These are phyloP conservation scores for Elmis aenea DNA, from an alignment of 2,888 invertebrate species.

Conservation along the genomic window DNA sequence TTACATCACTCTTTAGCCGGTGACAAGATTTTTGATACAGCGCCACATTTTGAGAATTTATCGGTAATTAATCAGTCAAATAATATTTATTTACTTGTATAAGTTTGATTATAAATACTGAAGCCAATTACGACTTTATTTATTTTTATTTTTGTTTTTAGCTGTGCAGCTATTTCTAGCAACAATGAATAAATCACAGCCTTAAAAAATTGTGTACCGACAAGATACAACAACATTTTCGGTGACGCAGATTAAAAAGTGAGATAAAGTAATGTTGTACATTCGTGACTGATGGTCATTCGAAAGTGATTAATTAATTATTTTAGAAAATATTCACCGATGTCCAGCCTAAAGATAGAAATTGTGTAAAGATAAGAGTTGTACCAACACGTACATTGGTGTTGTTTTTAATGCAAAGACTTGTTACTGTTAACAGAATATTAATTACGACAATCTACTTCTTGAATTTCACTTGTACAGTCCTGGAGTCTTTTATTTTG, in stretches of 20 bases:
- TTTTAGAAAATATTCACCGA: slow-evolving; percentile 24
- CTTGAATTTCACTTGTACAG: slow-evolving; percentile 5
- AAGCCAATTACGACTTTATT: too few relatives aligned
- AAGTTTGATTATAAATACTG: too few relatives aligned
- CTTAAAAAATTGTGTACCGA: too few relatives aligned
- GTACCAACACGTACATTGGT: slow-evolving; percentile 23
- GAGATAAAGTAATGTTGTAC: slow-evolving; percentile 18
- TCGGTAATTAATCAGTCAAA: too few relatives aligned
- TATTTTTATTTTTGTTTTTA: too few relatives aligned
- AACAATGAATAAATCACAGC: too few relatives aligned
- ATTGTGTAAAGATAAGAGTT: slow-evolving; percentile 19
- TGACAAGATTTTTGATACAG: slow-evolving; percentile 8
- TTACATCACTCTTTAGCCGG: slow-evolving; percentile 7
- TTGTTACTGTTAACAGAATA: slow-evolving; percentile 16
- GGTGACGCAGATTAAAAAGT: slow-evolving; percentile 13
- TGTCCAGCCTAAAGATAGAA: slow-evolving; percentile 19
- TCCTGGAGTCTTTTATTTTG: too few relatives aligned
- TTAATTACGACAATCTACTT: slow-evolving; percentile 14
- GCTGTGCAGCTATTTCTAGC: too few relatives aligned
- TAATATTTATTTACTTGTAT: too few relatives aligned
- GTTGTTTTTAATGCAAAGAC: slow-evolving; percentile 23
- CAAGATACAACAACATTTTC: too few relatives aligned
- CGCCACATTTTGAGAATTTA: too few relatives aligned
- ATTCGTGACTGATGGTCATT: slow-evolving; percentile 26
- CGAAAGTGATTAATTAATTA: slow-evolving; percentile 26